Percentiles rank a stretch among this genome's conserved stretches.
phyloP scores from a whole-genome alignment of 35 echinoderm and acorn worm species.

The Ophiothrix spiculata region DNA sequence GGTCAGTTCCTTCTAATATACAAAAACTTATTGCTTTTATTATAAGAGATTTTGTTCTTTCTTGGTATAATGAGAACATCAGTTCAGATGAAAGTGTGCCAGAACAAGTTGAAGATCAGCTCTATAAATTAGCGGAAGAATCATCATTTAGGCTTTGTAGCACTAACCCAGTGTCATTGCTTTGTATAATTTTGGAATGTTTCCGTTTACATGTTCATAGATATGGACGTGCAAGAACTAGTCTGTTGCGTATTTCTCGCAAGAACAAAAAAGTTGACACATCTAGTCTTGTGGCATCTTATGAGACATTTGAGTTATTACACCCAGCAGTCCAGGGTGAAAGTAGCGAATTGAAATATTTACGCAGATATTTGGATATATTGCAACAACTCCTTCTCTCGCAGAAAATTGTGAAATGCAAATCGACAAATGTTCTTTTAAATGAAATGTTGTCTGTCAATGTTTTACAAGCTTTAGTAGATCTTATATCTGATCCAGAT shows the following conservation, averaged over 20 bases:
- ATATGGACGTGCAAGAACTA: not conserved
- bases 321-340: not conserved
- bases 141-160: not conserved
- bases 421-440: not conserved
- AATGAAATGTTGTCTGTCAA: constrained; percentile 1
- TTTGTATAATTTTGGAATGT: not conserved
- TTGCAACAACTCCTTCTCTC: not conserved
- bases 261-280: not conserved
- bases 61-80: not conserved
- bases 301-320: not conserved
- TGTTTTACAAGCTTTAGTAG: not conserved
- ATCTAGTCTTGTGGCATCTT: not conserved
- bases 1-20: not conserved
- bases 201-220: not conserved
- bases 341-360: not conserved
- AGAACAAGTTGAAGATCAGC: not conserved
- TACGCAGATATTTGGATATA: not conserved
- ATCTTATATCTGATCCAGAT: not conserved
- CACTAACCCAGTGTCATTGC: not conserved
- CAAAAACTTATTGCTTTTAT: not conserved
- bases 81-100: not conserved
- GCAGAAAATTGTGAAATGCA: not conserved
- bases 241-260: not conserved
- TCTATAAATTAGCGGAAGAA: not conserved
- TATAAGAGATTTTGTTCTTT: not conserved